These are phyloP conservation scores for Phylloscopus collybita DNA, from an alignment of 2,797 vertebrate species.

Conservation along the genomic window DNA sequence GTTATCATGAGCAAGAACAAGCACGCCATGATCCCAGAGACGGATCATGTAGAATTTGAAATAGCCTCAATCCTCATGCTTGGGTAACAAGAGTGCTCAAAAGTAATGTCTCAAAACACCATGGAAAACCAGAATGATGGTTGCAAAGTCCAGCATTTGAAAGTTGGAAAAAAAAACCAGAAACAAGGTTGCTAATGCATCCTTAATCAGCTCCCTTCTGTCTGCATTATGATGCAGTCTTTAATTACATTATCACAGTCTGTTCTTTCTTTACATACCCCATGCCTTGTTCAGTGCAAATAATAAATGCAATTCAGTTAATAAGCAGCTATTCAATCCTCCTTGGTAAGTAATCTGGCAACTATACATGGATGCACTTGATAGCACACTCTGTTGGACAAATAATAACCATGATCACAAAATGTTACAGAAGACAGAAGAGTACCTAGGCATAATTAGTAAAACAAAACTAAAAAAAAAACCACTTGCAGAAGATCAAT, in stretches of 20 bases:
- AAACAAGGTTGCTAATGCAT: background rate
- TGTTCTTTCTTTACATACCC: conserved; percentile 11
- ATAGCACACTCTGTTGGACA: background rate
- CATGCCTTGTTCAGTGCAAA: conserved; percentile 17
- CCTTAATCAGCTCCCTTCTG: conserved; percentile 22
- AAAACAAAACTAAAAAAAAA: background rate
- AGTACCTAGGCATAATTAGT: background rate
- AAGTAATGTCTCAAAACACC: background rate
- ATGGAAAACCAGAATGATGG: background rate
- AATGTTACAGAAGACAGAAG: background rate
- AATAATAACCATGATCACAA: background rate
- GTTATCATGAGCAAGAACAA: background rate
- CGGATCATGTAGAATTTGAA: background rate
- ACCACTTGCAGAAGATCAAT: background rate
- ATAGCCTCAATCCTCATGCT: background rate
- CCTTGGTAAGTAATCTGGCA: conserved; percentile 18
- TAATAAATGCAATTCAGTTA: conserved; percentile 9
- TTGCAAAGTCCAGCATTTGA: background rate
- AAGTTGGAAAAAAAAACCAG: background rate
- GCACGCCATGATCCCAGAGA: background rate
- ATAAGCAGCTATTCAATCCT: conserved; percentile 23
- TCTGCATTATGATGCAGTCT: background rate
- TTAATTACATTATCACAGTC: conserved; percentile 48
- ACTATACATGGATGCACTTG: background rate
- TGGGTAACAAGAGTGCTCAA: background rate